phyloP scores from a whole-genome alignment of 2,113 vertebrate genomes.

The Strix aluco region DNA sequence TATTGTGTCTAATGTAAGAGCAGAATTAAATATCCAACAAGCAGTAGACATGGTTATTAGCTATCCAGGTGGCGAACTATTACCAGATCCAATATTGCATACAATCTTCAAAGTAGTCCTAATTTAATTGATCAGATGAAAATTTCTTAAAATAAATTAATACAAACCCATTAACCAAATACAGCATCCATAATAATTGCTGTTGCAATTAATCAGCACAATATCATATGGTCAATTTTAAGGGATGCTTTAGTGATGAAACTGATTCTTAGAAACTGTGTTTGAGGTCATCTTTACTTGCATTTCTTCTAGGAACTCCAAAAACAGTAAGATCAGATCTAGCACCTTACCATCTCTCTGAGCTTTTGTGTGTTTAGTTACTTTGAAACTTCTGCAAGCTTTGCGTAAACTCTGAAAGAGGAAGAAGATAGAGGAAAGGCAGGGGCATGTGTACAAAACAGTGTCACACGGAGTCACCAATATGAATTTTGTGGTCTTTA shows the following conservation, averaged over 20 bases:
- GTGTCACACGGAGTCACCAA: not conserved
- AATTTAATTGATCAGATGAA: not conserved
- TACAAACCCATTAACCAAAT: not conserved
- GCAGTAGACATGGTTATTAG: not conserved
- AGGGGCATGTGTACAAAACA: not conserved
- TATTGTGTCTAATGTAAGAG: not conserved
- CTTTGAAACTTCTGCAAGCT: not conserved
- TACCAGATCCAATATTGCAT: not conserved
- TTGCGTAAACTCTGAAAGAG: not conserved
- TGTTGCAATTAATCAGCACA: not conserved
- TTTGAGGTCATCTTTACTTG: not conserved
- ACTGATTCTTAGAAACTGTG: not conserved
- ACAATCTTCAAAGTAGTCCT: not conserved
- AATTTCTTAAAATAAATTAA: not conserved
- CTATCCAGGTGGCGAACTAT: not conserved
- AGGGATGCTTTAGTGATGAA: not conserved
- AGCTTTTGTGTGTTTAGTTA: not conserved
- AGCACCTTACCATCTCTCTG: not conserved
- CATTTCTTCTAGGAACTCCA: not conserved
- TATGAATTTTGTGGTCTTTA: constrained; percentile 22
- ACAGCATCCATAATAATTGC: not conserved
- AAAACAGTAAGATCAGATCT: not conserved
- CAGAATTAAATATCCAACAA: not conserved
- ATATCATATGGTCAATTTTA: not conserved
- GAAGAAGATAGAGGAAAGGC: not conserved